Evolutionary conservation across 2,888 invertebrate genomes (phyloP).

Genomic region (Melolontha melolontha): DNA sequence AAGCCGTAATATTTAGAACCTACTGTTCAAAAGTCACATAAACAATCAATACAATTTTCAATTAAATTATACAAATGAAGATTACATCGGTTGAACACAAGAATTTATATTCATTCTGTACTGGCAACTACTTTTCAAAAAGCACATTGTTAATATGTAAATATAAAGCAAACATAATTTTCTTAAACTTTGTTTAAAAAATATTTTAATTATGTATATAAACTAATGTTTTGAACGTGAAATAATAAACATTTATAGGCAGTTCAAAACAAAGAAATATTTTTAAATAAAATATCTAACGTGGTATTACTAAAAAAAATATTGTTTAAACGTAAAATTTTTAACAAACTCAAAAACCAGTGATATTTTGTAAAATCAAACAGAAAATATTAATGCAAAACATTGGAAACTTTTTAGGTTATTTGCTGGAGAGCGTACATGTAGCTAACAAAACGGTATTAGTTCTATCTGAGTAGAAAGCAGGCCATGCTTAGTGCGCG

Average conservation of each 20-base stretch:
- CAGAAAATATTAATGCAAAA: constrained; percentile 2
- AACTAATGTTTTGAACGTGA: no score
- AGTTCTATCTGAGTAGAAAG: constrained; percentile 53
- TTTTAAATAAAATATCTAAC: not conserved
- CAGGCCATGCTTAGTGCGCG: constrained; percentile 52
- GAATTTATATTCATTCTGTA: not conserved
- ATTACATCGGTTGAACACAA: not conserved
- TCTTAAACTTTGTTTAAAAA: no score
- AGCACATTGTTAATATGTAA: no score
- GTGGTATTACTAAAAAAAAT: not conserved
- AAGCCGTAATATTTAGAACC: constrained; percentile 52
- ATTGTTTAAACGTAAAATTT: not conserved
- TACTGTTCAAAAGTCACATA: constrained; percentile 44
- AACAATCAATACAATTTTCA: constrained; percentile 51
- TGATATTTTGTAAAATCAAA: no score
- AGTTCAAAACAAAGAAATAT: no score
- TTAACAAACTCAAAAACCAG: no score
- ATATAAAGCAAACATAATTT: no score
- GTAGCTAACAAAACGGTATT: constrained; percentile 47
- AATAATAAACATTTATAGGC: no score
- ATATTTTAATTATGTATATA: no score
- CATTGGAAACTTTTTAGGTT: constrained; percentile 45
- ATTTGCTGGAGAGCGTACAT: constrained; percentile 43
- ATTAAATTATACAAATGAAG: not conserved
- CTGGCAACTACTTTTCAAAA: no score